Percentiles rank a stretch among this genome's conserved stretches.
These are phyloP conservation scores for Bombus picipes DNA, from an alignment of 1,140 invertebrate species.

Conservation along the genomic window DNA sequence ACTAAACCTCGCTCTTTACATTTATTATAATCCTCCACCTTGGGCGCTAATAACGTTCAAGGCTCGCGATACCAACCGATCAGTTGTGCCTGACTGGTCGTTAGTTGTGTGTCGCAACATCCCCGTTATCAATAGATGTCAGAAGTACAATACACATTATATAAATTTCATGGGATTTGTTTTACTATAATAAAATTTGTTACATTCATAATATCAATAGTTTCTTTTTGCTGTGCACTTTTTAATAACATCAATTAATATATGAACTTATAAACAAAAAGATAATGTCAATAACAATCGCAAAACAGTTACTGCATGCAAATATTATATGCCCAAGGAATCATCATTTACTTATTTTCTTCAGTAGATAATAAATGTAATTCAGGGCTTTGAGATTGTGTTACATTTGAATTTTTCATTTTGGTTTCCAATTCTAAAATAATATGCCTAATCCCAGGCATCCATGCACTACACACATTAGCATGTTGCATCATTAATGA, in stretches of 20 bases:
- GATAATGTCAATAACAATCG: no score
- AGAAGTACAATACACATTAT: slow-evolving; percentile 12
- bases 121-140: neutral
- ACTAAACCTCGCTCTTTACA: no score
- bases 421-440: slow-evolving; percentile 75
- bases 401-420: slow-evolving; percentile 14
- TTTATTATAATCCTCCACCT: no score
- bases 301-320: neutral
- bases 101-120: no score
- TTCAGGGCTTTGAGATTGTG: neutral
- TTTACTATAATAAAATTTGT: slow-evolving; percentile 22
- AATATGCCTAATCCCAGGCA: slow-evolving; percentile 79
- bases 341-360: neutral
- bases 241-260: slow-evolving; percentile 1
- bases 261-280: neutral
- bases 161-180: neutral
- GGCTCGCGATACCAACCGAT: no score
- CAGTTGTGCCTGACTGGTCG: no score
- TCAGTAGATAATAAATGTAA: slow-evolving; percentile 4
- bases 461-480: slow-evolving; percentile 80
- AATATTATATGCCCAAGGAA: neutral
- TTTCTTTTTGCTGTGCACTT: neutral
- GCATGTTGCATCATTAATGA: slow-evolving; percentile 80
- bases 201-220: neutral
- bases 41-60: no score